These are phyloP conservation scores for Onychomys torridus DNA, from an alignment of 2,797 vertebrate species.

Conservation along the genomic window DNA sequence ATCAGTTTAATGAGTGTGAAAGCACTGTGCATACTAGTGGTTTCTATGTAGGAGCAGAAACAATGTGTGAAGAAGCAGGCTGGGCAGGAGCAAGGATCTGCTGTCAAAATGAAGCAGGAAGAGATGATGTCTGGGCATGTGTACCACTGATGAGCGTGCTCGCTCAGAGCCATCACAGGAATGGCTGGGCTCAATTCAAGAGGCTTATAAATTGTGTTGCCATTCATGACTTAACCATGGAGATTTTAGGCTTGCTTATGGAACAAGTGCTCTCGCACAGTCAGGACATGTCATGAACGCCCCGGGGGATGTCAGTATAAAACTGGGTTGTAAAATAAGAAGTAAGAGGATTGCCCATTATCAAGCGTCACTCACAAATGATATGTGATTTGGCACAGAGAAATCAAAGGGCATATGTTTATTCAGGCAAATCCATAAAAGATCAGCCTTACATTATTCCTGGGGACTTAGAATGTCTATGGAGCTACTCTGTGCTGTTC, in stretches of 20 bases:
- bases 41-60: background rate
- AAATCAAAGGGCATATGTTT: background rate
- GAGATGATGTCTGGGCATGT: accelerated
- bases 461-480: conserved; percentile 28
- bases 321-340: background rate
- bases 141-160: background rate
- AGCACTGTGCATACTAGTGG: background rate
- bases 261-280: background rate
- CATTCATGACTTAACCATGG: background rate
- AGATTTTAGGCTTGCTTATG: background rate
- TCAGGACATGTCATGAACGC: background rate
- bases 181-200: background rate
- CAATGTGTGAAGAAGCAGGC: background rate
- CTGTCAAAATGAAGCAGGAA: background rate
- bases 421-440: conserved; percentile 27
- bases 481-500: background rate
- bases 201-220: background rate
- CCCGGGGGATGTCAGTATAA: background rate
- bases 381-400: background rate
- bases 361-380: background rate
- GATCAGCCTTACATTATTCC: background rate
- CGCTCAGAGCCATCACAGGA: accelerated
- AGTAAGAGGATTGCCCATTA: background rate
- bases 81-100: background rate
- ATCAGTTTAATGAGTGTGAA: background rate